Evolutionary conservation across 2,797 vertebrate genomes (phyloP).

Genomic region (Cynodonichthys magdalenae): DNA sequence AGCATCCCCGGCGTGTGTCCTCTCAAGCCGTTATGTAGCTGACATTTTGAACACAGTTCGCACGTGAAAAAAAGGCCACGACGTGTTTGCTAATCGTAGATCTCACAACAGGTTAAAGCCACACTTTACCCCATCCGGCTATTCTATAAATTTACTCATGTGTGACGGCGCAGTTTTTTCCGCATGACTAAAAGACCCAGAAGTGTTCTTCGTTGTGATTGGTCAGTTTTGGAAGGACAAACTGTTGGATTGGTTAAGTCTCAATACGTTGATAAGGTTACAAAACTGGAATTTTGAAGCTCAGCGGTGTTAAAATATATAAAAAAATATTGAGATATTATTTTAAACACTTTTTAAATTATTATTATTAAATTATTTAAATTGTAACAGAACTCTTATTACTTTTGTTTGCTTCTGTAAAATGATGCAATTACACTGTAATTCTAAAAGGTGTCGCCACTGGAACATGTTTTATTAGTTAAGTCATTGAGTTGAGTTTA

Average conservation of each 20-base stretch:
- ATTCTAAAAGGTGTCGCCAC: conserved; percentile 41
- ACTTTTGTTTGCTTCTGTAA: too few species aligned
- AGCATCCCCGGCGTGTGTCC: neutral
- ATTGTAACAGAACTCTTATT: too few species aligned
- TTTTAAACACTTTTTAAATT: too few species aligned
- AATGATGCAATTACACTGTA: neutral
- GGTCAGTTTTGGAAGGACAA: neutral
- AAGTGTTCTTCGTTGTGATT: conserved; percentile 27
- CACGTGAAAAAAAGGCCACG: neutral
- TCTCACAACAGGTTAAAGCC: fast-evolving
- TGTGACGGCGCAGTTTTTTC: neutral
- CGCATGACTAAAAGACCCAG: neutral
- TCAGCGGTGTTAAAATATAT: neutral
- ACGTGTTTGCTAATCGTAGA: conserved; percentile 21
- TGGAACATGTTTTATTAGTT: conserved; percentile 7
- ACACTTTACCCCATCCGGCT: fast-evolving
- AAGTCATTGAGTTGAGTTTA: neutral
- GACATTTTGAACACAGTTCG: neutral
- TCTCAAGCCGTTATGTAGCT: conserved; percentile 7
- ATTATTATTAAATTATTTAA: too few species aligned
- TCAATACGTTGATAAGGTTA: neutral
- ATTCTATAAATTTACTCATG: neutral
- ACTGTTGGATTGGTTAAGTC: conserved; percentile 38
- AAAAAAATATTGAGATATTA: too few species aligned
- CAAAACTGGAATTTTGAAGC: conserved; percentile 25